These are phyloP conservation scores for Lasioglossum zephyrum DNA, from an alignment of 2,888 invertebrate species.

Conservation along the genomic window DNA sequence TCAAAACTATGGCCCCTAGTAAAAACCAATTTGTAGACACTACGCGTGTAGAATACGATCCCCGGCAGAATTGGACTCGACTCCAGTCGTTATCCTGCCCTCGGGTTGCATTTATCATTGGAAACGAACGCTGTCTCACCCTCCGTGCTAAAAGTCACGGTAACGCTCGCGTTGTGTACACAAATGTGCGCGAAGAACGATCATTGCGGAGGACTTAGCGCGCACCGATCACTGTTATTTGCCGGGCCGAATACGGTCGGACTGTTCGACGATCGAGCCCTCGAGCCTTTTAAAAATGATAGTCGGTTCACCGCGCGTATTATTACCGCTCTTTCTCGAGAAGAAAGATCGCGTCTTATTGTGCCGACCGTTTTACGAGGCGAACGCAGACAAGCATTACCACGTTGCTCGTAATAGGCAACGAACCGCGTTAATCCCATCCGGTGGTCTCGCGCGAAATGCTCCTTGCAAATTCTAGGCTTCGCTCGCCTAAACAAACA, in stretches of 20 bases:
- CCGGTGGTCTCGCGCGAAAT: neutral
- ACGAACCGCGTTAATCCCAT: slow-evolving; percentile 1
- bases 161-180: neutral
- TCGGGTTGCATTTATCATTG: neutral
- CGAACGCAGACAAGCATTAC: neutral
- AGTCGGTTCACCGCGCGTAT: neutral
- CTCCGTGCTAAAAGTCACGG: slow-evolving; percentile 5
- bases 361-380: slow-evolving; percentile 10
- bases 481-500: slow-evolving; percentile 1
- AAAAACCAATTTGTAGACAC: slow-evolving; percentile 59
- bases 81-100: slow-evolving; percentile 1
- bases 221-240: neutral
- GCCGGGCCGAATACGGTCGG: neutral
- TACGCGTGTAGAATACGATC: slow-evolving; percentile 41
- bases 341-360: slow-evolving; percentile 1
- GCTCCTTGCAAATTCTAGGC: neutral
- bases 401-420: slow-evolving; percentile 4
- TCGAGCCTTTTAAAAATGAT: slow-evolving; percentile 20
- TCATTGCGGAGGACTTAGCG: neutral
- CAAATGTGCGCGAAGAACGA: neutral
- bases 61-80: slow-evolving; percentile 29
- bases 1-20: neutral
- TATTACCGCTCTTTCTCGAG: neutral
- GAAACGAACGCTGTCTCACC: neutral
- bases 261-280: neutral